Conservation (phyloP, 2,888 invertebrate species). For the Brachypterus glaber region DNA sequence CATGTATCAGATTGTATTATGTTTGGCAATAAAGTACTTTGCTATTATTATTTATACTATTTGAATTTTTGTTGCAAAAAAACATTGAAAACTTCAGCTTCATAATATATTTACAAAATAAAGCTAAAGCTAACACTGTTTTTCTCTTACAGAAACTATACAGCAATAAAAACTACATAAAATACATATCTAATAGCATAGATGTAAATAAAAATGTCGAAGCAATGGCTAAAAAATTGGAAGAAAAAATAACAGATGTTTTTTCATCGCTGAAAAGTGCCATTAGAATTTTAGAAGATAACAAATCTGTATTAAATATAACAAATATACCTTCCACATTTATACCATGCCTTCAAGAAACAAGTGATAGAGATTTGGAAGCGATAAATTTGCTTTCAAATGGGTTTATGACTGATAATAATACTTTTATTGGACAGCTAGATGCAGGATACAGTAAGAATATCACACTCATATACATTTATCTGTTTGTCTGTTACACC, state of each 20-base stretch:
- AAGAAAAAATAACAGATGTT: conserved; percentile 32
- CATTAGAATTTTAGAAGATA: conserved; percentile 29
- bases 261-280: conserved; percentile 32
- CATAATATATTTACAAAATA: too few species aligned
- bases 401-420: conserved; percentile 13
- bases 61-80: too few species aligned
- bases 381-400: conserved; percentile 9
- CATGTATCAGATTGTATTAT: too few species aligned
- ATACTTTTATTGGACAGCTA: conserved; percentile 11
- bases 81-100: too few species aligned
- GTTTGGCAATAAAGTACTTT: too few species aligned
- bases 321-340: conserved; percentile 17
- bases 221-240: conserved; percentile 32
- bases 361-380: conserved; percentile 5
- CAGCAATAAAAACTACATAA: conserved; percentile 33
- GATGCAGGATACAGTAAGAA: conserved; percentile 14
- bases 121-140: neutral
- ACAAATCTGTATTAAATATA: conserved; percentile 20
- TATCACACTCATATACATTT: too few species aligned
- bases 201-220: conserved; percentile 31
- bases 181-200: conserved; percentile 28
- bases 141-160: conserved; percentile 33
- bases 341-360: conserved; percentile 18
- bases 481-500: too few species aligned
- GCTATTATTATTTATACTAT: too few species aligned